These are phyloP conservation scores for Ranitomeya imitator DNA, from an alignment of 2,113 vertebrate species.

Conservation along the genomic window DNA sequence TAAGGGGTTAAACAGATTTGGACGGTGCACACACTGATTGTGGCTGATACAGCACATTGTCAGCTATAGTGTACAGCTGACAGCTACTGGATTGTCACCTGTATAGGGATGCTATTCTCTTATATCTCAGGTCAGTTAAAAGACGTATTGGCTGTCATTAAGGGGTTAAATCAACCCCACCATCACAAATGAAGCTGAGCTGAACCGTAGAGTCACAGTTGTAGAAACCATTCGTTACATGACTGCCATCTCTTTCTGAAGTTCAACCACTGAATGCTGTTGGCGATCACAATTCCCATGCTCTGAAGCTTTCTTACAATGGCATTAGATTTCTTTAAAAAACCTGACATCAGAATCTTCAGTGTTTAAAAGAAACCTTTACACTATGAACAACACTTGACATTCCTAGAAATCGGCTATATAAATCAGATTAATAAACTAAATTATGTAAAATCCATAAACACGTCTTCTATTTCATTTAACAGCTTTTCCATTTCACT, in stretches of 20 bases:
- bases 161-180: background rate
- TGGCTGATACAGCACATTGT: no score
- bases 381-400: background rate
- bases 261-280: background rate
- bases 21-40: no score
- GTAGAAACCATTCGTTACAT: background rate
- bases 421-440: background rate
- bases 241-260: background rate
- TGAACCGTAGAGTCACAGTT: background rate
- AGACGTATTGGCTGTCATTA: no score
- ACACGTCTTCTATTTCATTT: background rate
- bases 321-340: background rate
- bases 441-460: background rate
- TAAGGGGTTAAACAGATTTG: no score
- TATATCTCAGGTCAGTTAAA: no score
- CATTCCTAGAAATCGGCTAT: background rate
- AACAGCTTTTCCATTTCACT: background rate
- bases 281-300: background rate
- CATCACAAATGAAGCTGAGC: background rate
- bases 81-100: no score
- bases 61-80: no score
- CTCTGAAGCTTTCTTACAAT: background rate
- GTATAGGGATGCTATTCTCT: no score
- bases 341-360: background rate
- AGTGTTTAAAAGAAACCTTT: background rate